phyloP scores from a whole-genome alignment of 2,113 vertebrate species.

The Argyrosomus japonicus region DNA sequence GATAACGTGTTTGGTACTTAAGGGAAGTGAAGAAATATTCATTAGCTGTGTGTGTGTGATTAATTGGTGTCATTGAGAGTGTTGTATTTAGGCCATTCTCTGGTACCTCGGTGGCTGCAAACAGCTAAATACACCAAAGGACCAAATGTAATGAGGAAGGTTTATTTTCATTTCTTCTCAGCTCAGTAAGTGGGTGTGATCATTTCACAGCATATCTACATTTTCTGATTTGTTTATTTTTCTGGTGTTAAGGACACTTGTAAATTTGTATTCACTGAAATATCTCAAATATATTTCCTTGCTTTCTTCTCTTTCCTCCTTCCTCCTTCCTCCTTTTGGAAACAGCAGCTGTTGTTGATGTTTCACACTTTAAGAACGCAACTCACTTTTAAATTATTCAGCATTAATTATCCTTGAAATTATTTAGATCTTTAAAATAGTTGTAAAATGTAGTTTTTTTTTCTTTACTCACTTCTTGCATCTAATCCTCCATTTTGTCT shows the following conservation, averaged over 20 bases:
- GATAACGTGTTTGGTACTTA: slow-evolving; percentile 30
- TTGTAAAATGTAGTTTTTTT: background rate
- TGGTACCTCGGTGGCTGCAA: slow-evolving; percentile 33
- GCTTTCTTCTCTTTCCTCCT: background rate
- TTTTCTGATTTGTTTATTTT: background rate
- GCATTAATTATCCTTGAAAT: slow-evolving; percentile 2
- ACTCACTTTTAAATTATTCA: background rate
- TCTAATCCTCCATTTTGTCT: background rate
- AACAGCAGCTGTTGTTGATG: slow-evolving; percentile 4
- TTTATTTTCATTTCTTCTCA: background rate
- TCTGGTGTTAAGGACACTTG: background rate
- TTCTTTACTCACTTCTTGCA: background rate
- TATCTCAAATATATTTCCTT: background rate
- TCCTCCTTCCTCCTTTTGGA: background rate
- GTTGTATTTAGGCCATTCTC: slow-evolving; percentile 61
- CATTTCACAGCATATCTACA: background rate
- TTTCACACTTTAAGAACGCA: background rate
- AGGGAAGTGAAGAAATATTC: slow-evolving; percentile 46
- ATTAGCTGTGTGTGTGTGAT: slow-evolving; percentile 47
- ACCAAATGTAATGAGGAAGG: background rate
- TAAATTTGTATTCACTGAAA: background rate
- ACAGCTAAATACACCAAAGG: slow-evolving; percentile 16
- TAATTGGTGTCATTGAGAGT: slow-evolving; percentile 53
- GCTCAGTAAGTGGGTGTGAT: background rate
- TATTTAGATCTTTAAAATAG: background rate